Base-by-base conservation (phyloP, 2,888 invertebrate genomes). In the Stenodema calcarata region DNA sequence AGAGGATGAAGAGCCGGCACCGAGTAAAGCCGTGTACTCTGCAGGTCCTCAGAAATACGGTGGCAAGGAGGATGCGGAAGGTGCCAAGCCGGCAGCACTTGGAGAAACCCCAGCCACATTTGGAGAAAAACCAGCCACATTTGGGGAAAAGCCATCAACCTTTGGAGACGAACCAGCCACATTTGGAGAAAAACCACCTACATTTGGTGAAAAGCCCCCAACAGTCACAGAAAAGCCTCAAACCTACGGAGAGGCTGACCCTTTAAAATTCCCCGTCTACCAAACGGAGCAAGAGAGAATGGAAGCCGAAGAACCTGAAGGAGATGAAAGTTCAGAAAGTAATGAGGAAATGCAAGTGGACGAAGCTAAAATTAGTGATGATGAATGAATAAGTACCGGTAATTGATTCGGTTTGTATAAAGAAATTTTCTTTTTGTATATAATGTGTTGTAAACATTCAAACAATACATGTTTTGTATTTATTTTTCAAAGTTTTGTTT, bases 1-100 rank as follows among this genome's bases (percentile, higher is more conserved):
- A 88, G 93, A 93, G 90, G 83, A 69, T 6, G 54, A 44, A 16
- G 76, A 76, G n/a, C 23, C 42, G 18, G 14, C 42, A 16, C 76
- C 76, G n/a, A 69, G 28, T 35, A 81, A 81, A 35, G 41, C 62
- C 2, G 81, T 81, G 16, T 81, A 81, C 27, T 62, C 62, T 2
- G 81, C 69, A 9, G 81, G 18, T 11, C 81, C 81, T 11, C 16
- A 35, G 30, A 81, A 62, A 69, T 81, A 81, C 69, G 54, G 47
- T 28, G 42, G 9, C 44, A 41, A 76, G 35, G 42, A 6, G 12
- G 35, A 76, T 3, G 28, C 11, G 54, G 16, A 54, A 3, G 54
- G 4, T 54, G 54, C 3, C 54, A 27, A 70, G 28, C 70, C 70
- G 4, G 14, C 14, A 27, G 28, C 18, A 1, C 7, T 35, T 35